Percentiles rank a stretch among this genome's conserved stretches.
Evolutionary conservation across 53 echinoderm and acorn worm genomes (phyloP).

Genomic region (Holothuria scabra): DNA sequence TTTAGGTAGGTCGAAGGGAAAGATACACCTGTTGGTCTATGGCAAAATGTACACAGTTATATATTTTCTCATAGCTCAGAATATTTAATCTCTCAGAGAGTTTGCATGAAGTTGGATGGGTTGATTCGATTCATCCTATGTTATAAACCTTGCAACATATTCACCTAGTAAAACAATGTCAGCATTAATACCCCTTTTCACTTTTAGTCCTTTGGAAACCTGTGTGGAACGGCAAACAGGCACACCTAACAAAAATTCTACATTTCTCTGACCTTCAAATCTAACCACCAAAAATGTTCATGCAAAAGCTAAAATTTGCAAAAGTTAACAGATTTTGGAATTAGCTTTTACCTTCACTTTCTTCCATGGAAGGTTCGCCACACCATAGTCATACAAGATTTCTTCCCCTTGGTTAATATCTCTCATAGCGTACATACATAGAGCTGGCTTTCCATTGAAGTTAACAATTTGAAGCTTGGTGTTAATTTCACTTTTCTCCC

Average conservation of each 20-base stretch:
- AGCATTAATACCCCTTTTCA: neutral
- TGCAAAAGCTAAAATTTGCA: no score
- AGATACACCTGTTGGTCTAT: neutral
- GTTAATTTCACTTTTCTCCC: neutral
- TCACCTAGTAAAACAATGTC: neutral
- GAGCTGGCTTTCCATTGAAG: neutral
- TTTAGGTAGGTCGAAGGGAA: neutral
- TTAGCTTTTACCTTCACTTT: no score
- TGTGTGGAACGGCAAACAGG: neutral
- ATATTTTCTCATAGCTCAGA: no score
- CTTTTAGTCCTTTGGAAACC: neutral
- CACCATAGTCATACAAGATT: conserved; percentile 4
- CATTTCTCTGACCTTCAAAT: no score
- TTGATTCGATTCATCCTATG: no score
- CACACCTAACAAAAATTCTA: no score
- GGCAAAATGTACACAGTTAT: neutral
- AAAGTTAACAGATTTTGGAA: no score
- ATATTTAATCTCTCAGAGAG: no score
- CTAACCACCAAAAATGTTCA: no score
- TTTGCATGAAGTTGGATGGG: no score
- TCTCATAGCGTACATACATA: neutral
- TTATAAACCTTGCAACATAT: no score
- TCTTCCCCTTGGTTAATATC: conserved; percentile 20
- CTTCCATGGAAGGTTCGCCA: neutral
- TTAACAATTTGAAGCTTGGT: neutral